Conservation (phyloP, 2,888 invertebrate genomes). For the Andrena hattorfiana region DNA sequence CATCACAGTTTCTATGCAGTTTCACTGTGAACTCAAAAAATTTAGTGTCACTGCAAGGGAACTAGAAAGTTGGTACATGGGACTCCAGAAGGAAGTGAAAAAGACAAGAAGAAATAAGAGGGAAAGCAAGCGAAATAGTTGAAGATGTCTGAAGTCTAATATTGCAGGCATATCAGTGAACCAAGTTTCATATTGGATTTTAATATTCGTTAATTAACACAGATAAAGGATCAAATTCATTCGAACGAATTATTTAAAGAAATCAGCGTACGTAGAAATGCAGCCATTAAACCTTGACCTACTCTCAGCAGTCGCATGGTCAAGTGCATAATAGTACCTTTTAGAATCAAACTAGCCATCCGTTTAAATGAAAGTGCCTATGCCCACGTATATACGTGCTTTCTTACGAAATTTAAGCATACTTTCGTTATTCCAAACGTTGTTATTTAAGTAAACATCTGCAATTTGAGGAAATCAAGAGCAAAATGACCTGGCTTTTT, state of each 20-base stretch:
- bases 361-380: slow-evolving; percentile 58
- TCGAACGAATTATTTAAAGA: neutral
- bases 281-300: slow-evolving; percentile 65
- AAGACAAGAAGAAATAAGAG: no score
- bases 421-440: neutral
- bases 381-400: slow-evolving; percentile 13
- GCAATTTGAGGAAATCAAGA: slow-evolving; percentile 14
- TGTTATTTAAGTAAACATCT: neutral
- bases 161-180: no score
- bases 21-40: no score
- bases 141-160: no score
- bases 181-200: no score
- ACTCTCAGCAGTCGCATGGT: slow-evolving; percentile 45
- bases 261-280: slow-evolving; percentile 11
- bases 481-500: neutral
- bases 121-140: no score
- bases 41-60: no score
- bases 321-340: slow-evolving; percentile 68
- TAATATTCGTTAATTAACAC: no score
- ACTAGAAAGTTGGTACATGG: no score
- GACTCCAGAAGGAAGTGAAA: no score
- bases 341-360: slow-evolving; percentile 49
- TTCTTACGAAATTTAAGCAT: neutral
- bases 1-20: no score
- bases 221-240: no score